phyloP scores from a whole-genome alignment of 1,140 invertebrate genomes.

The Caenorhabditis latens region DNA sequence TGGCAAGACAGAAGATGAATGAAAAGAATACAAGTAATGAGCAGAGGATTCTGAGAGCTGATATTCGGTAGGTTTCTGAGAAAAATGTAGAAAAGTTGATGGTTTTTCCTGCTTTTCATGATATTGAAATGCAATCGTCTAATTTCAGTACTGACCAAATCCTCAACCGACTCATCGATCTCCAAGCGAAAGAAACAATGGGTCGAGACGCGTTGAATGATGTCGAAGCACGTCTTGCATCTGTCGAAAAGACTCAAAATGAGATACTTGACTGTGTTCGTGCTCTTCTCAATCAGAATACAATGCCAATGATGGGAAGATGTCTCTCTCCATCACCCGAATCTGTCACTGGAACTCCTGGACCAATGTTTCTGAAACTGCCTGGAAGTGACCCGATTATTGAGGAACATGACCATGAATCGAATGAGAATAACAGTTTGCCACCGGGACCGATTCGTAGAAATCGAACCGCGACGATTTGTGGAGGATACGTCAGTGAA shows the following conservation, averaged over 20 bases:
- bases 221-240: constrained; percentile 2
- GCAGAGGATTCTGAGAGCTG: constrained; percentile 71
- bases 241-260: constrained; percentile 21
- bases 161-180: constrained; percentile 31
- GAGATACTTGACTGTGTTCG: constrained; percentile 43
- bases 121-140: no score
- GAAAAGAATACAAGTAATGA: constrained; percentile 69
- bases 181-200: constrained; percentile 36
- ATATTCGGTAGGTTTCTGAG: constrained; percentile 61
- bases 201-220: constrained; percentile 13
- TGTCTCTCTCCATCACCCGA: constrained; percentile 7
- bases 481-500: constrained; percentile 42
- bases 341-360: background rate
- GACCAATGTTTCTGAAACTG: constrained; percentile 18
- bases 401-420: constrained; percentile 1
- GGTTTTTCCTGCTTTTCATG: no score
- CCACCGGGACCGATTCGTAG: constrained; percentile 25
- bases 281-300: background rate
- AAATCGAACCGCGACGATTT: constrained; percentile 32
- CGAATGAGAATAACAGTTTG: constrained; percentile 1
- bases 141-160: constrained; percentile 45
- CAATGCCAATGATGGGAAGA: background rate
- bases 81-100: background rate
- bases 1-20: constrained; percentile 68
- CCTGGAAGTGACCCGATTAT: background rate